phyloP scores from a whole-genome alignment of 2,797 vertebrate genomes.

The Acropternis orthonyx region DNA sequence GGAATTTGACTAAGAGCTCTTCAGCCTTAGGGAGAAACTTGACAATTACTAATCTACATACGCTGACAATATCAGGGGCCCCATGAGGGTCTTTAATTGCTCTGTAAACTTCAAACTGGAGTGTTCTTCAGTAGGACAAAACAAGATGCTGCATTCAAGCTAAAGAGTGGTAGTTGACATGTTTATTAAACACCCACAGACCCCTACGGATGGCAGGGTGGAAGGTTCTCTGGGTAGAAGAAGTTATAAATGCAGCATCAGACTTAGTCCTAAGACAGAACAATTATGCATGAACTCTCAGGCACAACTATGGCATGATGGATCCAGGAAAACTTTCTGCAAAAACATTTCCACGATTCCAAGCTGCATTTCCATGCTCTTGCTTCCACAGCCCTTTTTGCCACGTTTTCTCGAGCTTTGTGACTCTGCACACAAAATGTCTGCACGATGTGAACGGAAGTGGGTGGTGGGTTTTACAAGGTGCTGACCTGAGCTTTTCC shows the following conservation, averaged over 20 bases:
- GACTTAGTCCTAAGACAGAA: constrained; percentile 10
- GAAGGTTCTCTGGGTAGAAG: constrained; percentile 39
- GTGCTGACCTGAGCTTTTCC: neutral
- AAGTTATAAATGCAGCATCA: constrained; percentile 12
- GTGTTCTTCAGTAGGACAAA: constrained; percentile 74
- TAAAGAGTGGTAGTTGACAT: constrained; percentile 71
- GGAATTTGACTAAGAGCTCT: constrained; percentile 72
- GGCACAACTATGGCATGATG: accelerated
- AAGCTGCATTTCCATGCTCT: accelerated
- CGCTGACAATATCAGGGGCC: constrained; percentile 65
- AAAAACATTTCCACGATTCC: neutral
- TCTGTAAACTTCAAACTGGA: constrained; percentile 77
- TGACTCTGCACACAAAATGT: neutral
- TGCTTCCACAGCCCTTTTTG: neutral
- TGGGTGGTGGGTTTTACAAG: neutral
- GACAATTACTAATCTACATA: constrained; percentile 75
- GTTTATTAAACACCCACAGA: constrained; percentile 74
- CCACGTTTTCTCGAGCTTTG: neutral
- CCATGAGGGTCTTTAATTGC: constrained; percentile 77
- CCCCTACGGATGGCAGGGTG: constrained; percentile 16
- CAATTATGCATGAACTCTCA: neutral
- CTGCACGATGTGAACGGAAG: neutral
- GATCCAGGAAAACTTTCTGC: neutral
- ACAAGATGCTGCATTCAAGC: constrained; percentile 62
- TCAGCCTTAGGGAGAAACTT: constrained; percentile 64